Evolutionary conservation across 2,888 invertebrate genomes (phyloP), one percentile per base, ranked within the genome.

Genomic region (Heliconius cydno): DNA sequence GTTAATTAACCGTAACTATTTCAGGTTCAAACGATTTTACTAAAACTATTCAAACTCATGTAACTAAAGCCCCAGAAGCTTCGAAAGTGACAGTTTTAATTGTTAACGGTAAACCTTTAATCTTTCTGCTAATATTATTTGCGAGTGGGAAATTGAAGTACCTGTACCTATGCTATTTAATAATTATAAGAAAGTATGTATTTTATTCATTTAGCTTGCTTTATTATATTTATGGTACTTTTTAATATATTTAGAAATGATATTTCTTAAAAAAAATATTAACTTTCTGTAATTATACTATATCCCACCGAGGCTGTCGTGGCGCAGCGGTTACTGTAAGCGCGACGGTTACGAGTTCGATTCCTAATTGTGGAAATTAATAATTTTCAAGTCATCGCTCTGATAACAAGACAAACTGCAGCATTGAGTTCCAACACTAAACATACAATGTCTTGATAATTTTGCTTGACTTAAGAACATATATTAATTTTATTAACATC

Each of bases 41-140:
- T 65, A 5, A 75, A 73, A 65, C 65, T 75, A 65, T 75, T 41
- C 65, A 38, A 65, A 65, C 28, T 75, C 25, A 22, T 38, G 38
- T 75, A 65, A 65, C 78, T 66, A 73, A 71, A 73, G 63, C 34
- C 72, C 65, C 34, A 30, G 41, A 66, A 72, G 52, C 34, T 41
- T 65, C 80, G 4, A 41, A 75, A 65, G 74, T 41, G 74, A 41
- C 74, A 65, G 28, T 65, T 75, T 75, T 65, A 75, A 41, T 75
- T 65, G 65, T 65, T 65, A 46, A 19, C 19, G 65, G 25, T 75
- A 75, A 75, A 75, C 65, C 65, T 65, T 75, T 75, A 75, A 65
- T 75, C 65, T 75, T 75, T 63, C 28, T 72, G 30, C 22, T 57
- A 52, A 72, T 75, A 75, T 75, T 41, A 65, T 75, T 65, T 25